Conservation (phyloP, 2,888 invertebrate species). For the Trichopoda pennipes region DNA sequence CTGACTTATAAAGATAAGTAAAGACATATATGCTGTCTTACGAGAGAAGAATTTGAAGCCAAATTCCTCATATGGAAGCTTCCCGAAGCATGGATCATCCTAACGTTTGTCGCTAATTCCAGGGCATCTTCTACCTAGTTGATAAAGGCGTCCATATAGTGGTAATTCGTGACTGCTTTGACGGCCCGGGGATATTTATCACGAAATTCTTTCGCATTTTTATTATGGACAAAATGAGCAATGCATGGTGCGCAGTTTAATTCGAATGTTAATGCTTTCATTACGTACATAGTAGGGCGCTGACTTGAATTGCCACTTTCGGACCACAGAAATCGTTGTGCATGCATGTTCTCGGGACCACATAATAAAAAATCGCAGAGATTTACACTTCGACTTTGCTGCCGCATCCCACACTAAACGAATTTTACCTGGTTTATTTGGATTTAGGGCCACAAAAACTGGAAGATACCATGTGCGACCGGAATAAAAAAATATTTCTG, state of each 20-base stretch:
- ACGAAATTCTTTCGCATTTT: background rate
- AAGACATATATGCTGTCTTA: background rate
- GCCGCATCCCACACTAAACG: no score
- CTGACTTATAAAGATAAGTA: background rate
- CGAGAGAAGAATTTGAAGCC: background rate
- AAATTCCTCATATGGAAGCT: background rate
- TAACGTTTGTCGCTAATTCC: background rate
- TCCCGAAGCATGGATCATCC: background rate
- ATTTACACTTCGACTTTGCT: background rate
- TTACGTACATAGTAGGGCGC: slow-evolving; percentile 7
- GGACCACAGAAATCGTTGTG: slow-evolving; percentile 6
- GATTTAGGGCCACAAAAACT: background rate
- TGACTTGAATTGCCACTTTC: background rate
- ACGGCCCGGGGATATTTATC: background rate
- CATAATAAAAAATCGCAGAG: no score
- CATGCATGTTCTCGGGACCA: slow-evolving; percentile 14
- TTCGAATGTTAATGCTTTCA: slow-evolving; percentile 40
- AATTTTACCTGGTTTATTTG: background rate
- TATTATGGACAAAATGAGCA: slow-evolving; percentile 36
- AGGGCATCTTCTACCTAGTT: no score
- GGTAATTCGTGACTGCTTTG: no score
- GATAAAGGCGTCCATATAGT: no score
- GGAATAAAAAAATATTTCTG: background rate
- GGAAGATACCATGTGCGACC: background rate
- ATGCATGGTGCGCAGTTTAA: background rate